Percentiles rank a stretch among this genome's conserved stretches.
Conservation (phyloP, 2,797 vertebrate species). For the Pelobates cultripes region DNA sequence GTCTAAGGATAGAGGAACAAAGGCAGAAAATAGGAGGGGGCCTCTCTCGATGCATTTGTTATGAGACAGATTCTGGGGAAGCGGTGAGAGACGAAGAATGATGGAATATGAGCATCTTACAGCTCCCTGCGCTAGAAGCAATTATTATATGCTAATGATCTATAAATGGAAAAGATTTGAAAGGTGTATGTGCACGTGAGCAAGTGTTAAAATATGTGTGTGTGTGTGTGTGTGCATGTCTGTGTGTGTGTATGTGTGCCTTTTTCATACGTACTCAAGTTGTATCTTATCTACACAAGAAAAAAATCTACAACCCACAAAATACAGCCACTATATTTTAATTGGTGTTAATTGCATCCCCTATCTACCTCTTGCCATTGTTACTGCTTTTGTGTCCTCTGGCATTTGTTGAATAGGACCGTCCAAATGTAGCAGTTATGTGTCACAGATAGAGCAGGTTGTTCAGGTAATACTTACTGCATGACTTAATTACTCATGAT, state of each 20-base stretch:
- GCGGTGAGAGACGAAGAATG: slow-evolving; percentile 5
- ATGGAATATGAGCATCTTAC: slow-evolving; percentile 2
- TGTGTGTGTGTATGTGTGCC: not conserved
- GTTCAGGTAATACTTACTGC: too few relatives aligned
- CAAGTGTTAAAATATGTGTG: not conserved
- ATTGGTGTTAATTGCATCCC: not conserved
- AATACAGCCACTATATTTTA: not conserved
- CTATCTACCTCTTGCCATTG: not conserved
- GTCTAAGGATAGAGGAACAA: slow-evolving; percentile 3
- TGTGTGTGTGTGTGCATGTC: not conserved
- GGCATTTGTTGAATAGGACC: too few relatives aligned
- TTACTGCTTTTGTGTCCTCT: too few relatives aligned
- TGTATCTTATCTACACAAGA: not conserved
- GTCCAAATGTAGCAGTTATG: too few relatives aligned
- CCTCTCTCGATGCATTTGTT: slow-evolving; percentile 18
- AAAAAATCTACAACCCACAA: not conserved
- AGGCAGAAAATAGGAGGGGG: slow-evolving; percentile 6
- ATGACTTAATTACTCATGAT: too few relatives aligned
- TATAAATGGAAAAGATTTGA: not conserved
- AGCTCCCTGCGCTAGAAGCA: slow-evolving; percentile 22
- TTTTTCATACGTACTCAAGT: not conserved
- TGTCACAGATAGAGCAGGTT: too few relatives aligned
- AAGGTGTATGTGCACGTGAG: not conserved
- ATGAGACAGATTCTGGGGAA: slow-evolving; percentile 19
- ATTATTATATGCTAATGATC: slow-evolving; percentile 42